Base-by-base conservation (phyloP, 2,797 vertebrate species). In the Melanotaenia boesemani region DNA sequence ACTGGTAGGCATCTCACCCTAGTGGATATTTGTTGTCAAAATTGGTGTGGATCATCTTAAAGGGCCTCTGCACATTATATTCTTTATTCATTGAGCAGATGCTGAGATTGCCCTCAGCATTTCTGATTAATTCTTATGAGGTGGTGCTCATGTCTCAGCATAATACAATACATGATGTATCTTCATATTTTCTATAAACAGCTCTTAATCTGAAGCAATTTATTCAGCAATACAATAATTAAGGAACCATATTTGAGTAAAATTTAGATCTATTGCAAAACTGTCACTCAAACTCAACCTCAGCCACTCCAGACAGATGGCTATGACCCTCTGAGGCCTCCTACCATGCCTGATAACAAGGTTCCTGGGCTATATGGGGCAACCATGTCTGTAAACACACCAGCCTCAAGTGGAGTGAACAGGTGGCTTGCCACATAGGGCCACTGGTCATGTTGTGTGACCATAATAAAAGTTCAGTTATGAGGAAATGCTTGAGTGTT, bases 391-490 rank as follows among this genome's bases (percentile, higher is more conserved):
- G 75, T 80, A 81, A 89, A 87, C 86, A 79, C 80, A 71, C 59
- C 79, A 61, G 83, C 79, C 50, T 83, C 84, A 74, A 85, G 84
- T 77, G 84, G 90, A 80, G 86, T 7, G 83, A 81, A 83, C 90
- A 92, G 90, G 88, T 91, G 87, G 81, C 80, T 61, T 1, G 20
- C 73, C 76, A 67, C 74, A 70, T 46, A 71, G 84, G 87, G 72
- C 76, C 75, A 2, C 73, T 30, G 30, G 56, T 84, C 85, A 79
- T 26, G 77, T 78, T 44, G 80, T 1, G 80, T 6, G 41, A 56
- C 71, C 70, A 63, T 63, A 68, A 70, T 50, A 75, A 79, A 84
- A 70, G 81, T 83, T 80, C 28, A 69, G 28, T 69, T 54, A 65
- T n/a, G 54, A 68, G 70, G 48, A 81, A 79, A 78, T 6, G 60